phyloP scores from a whole-genome alignment of 2,888 invertebrate genomes.

The Ephialtes manifestator region DNA sequence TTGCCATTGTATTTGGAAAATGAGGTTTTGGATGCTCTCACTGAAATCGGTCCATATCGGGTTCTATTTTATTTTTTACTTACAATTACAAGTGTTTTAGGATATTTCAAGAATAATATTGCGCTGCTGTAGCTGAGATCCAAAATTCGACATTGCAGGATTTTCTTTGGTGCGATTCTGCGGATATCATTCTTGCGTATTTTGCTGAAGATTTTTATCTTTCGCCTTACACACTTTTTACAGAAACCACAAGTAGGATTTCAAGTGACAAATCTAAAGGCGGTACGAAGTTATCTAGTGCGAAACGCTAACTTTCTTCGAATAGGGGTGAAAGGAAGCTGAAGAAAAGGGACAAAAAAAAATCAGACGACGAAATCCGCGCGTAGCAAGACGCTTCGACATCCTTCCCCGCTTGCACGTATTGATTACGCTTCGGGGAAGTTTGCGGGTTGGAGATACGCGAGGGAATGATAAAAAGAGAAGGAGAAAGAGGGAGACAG shows the following conservation, averaged over 20 bases:
- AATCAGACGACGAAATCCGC: slow-evolving; percentile 1
- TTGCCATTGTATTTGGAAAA: too few species aligned
- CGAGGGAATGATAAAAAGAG: slow-evolving; percentile 31
- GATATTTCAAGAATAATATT: too few species aligned
- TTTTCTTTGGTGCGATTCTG: not conserved
- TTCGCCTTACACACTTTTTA: not conserved
- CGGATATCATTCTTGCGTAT: not conserved
- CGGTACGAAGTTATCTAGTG: slow-evolving; percentile 4
- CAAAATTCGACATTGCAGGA: too few species aligned
- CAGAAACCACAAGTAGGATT: not conserved
- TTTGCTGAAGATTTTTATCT: not conserved
- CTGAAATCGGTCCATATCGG: too few species aligned
- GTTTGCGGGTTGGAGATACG: slow-evolving; percentile 66
- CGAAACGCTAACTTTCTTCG: slow-evolving; percentile 30
- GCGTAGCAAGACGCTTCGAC: slow-evolving; percentile 18
- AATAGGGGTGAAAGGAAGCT: slow-evolving; percentile 62
- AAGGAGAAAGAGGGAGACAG: slow-evolving; percentile 33
- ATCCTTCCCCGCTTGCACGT: slow-evolving; percentile 39
- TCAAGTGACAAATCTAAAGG: slow-evolving; percentile 21
- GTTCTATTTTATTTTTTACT: too few species aligned
- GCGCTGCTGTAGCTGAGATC: too few species aligned
- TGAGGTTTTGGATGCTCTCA: too few species aligned
- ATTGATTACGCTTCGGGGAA: slow-evolving; percentile 48
- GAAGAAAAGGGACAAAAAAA: slow-evolving; percentile 32
- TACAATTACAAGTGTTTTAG: too few species aligned